Evolutionary conservation across 37 sponge, comb jelly and placozoan genomes (phyloP).

Genomic region (Oopsacas minuta): DNA sequence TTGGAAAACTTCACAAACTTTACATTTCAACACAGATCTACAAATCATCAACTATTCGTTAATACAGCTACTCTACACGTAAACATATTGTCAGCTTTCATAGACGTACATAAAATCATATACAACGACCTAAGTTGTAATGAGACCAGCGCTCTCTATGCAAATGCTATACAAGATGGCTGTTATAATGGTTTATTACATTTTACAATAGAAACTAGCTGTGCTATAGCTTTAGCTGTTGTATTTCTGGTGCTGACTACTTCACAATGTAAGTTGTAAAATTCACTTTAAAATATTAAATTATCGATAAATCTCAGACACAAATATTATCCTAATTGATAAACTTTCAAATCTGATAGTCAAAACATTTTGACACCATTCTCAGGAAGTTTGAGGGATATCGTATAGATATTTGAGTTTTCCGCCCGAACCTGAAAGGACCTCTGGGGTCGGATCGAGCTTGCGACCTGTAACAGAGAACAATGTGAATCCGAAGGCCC

Average conservation of each 20-base stretch:
- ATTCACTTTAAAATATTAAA: too few species aligned
- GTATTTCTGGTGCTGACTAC: not conserved
- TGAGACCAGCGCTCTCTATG: not conserved
- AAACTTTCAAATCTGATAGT: too few species aligned
- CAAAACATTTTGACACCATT: too few species aligned
- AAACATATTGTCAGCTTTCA: not conserved
- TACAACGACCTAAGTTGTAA: not conserved
- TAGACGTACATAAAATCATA: not conserved
- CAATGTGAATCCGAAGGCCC: too few species aligned
- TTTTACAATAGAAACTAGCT: not conserved
- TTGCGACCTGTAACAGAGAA: too few species aligned
- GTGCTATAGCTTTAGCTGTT: not conserved
- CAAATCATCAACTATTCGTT: not conserved
- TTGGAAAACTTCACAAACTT: not conserved
- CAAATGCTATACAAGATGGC: not conserved
- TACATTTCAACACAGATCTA: not conserved
- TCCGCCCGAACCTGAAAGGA: too few species aligned
- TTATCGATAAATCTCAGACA: too few species aligned
- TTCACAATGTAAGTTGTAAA: not conserved
- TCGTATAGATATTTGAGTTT: too few species aligned
- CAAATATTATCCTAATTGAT: too few species aligned
- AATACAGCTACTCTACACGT: not conserved
- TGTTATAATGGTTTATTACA: not conserved
- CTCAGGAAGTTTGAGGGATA: too few species aligned
- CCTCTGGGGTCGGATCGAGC: too few species aligned